Evolutionary conservation across 2,888 invertebrate species (phyloP), one percentile per base, ranked within the genome.

Genomic region (Cordilura impudica): DNA sequence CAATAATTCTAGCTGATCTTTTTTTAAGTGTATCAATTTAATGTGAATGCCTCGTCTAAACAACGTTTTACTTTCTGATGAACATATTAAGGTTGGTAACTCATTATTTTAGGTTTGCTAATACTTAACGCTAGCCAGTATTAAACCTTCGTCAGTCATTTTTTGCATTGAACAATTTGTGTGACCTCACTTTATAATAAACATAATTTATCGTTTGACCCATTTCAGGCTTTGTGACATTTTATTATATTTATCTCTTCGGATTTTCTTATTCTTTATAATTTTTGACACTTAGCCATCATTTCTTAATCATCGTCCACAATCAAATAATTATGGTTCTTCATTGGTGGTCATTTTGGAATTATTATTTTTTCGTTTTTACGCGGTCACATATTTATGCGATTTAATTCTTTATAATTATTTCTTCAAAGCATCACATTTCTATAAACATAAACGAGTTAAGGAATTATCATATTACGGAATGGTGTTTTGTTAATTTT

Each of bases 381-480:
- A 51, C 21, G 51, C n/a, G n/a, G n/a, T n/a, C n/a, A n/a, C n/a
- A n/a, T 47, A 26, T 47, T 61, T 67, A 66, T 61, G 53, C 39
- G 47, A 39, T 70, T 74, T 61, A 74, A 71, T 78, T 78, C 74
- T 70, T 78, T 49, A 71, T 72, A 79, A 79, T 75, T 72, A 35
- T 29, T 47, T 49, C 45, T 71, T 67, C 43, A 63, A 39, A 51
- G 75, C 75, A 63, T 70, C 69, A 56, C 39, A 76, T 70, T 76
- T 65, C 75, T 67, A 61, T 63, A 49, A 71, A 58, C 56, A 71
- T 72, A 79, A 79, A 75, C 75, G 72, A 79, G 75, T 79, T 79
- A 75, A 75, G 63, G 71, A 69, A 51, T 79, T 71, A 75, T 79
- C 79, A 75, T 67, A 72, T 79, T 79, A 79, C 79, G 71, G 71